Percentiles rank a stretch among this genome's conserved stretches.
phyloP scores from a whole-genome alignment of 2,888 invertebrate species.

The Salticus scenicus region DNA sequence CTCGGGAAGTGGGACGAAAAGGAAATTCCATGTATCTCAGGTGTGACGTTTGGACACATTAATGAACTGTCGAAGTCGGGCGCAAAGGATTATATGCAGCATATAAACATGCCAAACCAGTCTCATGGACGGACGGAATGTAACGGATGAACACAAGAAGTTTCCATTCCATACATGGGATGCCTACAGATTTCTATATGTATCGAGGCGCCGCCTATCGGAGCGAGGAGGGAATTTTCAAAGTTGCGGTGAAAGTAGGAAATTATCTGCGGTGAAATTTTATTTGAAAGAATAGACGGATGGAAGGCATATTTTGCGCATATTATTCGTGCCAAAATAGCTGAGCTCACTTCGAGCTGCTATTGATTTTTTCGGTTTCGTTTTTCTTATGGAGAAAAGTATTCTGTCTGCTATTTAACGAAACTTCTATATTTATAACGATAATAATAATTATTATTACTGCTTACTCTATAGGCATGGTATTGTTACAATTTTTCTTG shows the following conservation, averaged over 20 bases:
- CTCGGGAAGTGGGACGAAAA: conserved; percentile 53
- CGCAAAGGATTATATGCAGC: conserved; percentile 63
- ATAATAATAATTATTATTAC: too few relatives aligned
- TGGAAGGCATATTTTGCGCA: too few relatives aligned
- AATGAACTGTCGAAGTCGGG: conserved; percentile 60
- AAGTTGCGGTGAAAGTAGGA: conserved; percentile 1
- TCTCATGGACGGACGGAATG: conserved; percentile 39
- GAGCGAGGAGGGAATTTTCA: conserved; percentile 18
- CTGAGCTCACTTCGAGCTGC: too few relatives aligned
- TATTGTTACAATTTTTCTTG: too few relatives aligned
- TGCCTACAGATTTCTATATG: conserved; percentile 18
- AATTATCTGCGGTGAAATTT: conserved; percentile 16
- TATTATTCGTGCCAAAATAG: too few relatives aligned
- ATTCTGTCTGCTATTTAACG: too few relatives aligned
- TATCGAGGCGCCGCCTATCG: conserved; percentile 46
- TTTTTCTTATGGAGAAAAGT: too few relatives aligned
- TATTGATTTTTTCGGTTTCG: too few relatives aligned
- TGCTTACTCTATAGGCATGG: too few relatives aligned
- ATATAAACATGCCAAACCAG: conserved; percentile 61
- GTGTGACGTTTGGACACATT: conserved; percentile 55
- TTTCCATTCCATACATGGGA: conserved; percentile 44
- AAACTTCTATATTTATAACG: too few relatives aligned
- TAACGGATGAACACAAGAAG: conserved; percentile 40
- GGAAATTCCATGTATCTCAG: conserved; percentile 50
- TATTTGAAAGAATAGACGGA: too few relatives aligned